phyloP scores from a whole-genome alignment of 2,888 invertebrate genomes.

The Spisula subtruncata region DNA sequence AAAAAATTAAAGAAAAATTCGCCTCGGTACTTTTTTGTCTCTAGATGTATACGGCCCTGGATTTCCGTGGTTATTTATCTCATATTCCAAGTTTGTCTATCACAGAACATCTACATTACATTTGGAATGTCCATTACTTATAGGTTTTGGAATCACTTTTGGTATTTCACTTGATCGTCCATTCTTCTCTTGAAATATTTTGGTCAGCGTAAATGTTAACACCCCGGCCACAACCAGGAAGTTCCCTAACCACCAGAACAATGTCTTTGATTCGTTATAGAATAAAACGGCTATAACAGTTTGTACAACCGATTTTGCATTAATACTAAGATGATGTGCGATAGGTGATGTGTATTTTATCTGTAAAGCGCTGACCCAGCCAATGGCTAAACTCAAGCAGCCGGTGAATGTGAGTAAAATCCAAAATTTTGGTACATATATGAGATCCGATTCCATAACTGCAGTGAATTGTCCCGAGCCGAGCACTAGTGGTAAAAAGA shows the following conservation, averaged over 20 bases:
- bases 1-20: too few relatives aligned
- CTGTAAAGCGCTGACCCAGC: conserved; percentile 87
- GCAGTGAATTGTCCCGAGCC: conserved; percentile 83
- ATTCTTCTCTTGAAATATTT: conserved; percentile 68
- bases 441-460: conserved; percentile 74
- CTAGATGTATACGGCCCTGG: too few relatives aligned
- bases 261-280: conserved; percentile 83
- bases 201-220: conserved; percentile 82
- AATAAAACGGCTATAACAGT: conserved; percentile 86
- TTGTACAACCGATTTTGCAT: conserved; percentile 87
- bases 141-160: conserved; percentile 20
- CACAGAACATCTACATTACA: background rate
- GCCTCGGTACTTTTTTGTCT: too few relatives aligned
- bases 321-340: conserved; percentile 87
- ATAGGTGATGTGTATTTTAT: conserved; percentile 87
- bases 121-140: conserved; percentile 40
- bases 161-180: conserved; percentile 35
- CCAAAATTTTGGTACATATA: conserved; percentile 79
- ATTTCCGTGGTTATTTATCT: background rate
- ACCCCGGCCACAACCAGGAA: conserved; percentile 86
- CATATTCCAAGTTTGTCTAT: background rate
- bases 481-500: conserved; percentile 84
- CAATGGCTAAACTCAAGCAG: conserved; percentile 83
- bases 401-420: conserved; percentile 82
- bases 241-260: conserved; percentile 87